Evolutionary conservation across 1,140 invertebrate genomes (phyloP).

Genomic region (Drosophila repleta): DNA sequence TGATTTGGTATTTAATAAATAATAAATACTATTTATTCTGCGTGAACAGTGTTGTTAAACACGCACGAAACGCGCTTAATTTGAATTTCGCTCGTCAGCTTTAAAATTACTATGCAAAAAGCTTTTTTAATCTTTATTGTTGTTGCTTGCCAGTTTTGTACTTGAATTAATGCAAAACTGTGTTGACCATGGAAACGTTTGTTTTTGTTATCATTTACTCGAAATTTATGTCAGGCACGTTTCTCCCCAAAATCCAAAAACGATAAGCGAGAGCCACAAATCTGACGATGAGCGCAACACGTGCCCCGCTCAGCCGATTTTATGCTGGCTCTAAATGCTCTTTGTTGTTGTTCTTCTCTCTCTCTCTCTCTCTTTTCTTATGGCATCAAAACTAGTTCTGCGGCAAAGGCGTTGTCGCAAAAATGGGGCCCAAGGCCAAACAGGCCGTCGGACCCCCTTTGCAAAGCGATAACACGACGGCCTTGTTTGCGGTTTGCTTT

Average conservation of each 20-base stretch:
- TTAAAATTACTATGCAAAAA: background rate
- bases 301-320: slow-evolving; percentile 48
- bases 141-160: background rate
- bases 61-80: slow-evolving; percentile 1
- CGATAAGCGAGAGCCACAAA: slow-evolving; percentile 20
- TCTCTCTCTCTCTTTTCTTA: slow-evolving; percentile 31
- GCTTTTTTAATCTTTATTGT: slow-evolving; percentile 7
- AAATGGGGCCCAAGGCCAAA: slow-evolving; percentile 55
- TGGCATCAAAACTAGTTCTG: slow-evolving; percentile 64
- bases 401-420: slow-evolving; percentile 54
- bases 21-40: background rate
- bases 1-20: no score
- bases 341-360: no score
- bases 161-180: slow-evolving; percentile 15
- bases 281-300: slow-evolving; percentile 49
- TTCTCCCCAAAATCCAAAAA: slow-evolving; percentile 4
- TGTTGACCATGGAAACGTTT: slow-evolving; percentile 33
- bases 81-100: background rate
- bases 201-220: slow-evolving; percentile 17
- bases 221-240: slow-evolving; percentile 42
- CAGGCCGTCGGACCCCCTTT: slow-evolving; percentile 11
- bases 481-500: slow-evolving; percentile 47
- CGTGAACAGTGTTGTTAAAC: slow-evolving; percentile 7
- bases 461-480: slow-evolving; percentile 55
- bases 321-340: slow-evolving; percentile 4